phyloP scores from a whole-genome alignment of 2,797 vertebrate species.

The Potorous gilbertii region DNA sequence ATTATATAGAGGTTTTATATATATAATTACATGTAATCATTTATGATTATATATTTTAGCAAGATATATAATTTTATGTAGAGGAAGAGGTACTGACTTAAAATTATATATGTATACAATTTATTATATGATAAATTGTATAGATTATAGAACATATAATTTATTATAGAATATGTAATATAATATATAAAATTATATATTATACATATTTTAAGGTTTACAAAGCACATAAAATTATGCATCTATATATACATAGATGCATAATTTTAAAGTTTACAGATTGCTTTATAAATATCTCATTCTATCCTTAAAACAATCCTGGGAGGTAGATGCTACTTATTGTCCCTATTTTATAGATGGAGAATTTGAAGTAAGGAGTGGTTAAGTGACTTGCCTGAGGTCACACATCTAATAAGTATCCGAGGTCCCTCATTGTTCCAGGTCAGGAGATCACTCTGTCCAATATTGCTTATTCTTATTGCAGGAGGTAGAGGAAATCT shows the following conservation, averaged over 20 bases:
- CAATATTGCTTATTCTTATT: not conserved
- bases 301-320: not conserved
- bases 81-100: not conserved
- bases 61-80: not conserved
- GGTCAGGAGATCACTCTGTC: not conserved
- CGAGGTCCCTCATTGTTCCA: not conserved
- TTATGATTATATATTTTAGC: not conserved
- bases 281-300: not conserved
- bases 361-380: not conserved
- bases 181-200: too few relatives aligned
- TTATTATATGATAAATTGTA: too few relatives aligned
- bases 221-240: too few relatives aligned
- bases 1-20: too few relatives aligned
- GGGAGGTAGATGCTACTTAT: not conserved
- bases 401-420: not conserved
- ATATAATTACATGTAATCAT: not conserved
- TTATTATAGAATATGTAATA: too few relatives aligned
- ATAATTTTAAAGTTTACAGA: not conserved
- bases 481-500: not conserved
- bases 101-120: not conserved
- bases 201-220: not conserved
- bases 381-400: not conserved
- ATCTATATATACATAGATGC: not conserved
- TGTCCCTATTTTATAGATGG: not conserved
- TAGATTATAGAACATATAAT: too few relatives aligned